Conservation (phyloP, 1,140 invertebrate species). For the Tetramorium alpestre region DNA sequence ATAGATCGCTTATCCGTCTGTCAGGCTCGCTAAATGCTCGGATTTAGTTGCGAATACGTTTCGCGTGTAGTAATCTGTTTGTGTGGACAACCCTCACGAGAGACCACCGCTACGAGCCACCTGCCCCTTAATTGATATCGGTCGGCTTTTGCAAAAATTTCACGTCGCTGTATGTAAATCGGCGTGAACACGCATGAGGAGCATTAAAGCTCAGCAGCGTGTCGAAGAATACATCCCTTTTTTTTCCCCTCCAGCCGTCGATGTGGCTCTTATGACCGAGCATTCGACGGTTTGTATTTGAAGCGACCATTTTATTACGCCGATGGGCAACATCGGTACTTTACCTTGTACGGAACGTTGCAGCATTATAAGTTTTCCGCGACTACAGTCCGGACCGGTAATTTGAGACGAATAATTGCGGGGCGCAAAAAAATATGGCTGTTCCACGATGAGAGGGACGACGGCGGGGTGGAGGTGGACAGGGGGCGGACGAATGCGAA, state of each 20-base stretch:
- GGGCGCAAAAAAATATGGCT: slow-evolving; percentile 80
- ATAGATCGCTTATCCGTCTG: not conserved
- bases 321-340: slow-evolving; percentile 45
- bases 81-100: not conserved
- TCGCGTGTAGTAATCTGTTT: not conserved
- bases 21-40: not conserved
- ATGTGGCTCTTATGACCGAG: slow-evolving; percentile 37
- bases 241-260: not conserved
- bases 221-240: slow-evolving; percentile 23
- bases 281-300: slow-evolving; percentile 56
- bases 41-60: not conserved
- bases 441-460: slow-evolving; percentile 73
- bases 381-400: slow-evolving; percentile 74
- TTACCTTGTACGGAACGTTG: slow-evolving; percentile 50
- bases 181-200: not conserved
- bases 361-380: slow-evolving; percentile 78
- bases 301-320: slow-evolving; percentile 61
- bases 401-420: slow-evolving; percentile 83
- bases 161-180: slow-evolving; percentile 23
- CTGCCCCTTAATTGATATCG: slow-evolving; percentile 31
- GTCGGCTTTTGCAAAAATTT: slow-evolving; percentile 5
- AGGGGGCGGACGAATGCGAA: not conserved
- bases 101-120: not conserved
- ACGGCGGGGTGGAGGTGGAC: not conserved
- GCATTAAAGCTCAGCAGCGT: not conserved